Percentiles rank a stretch among this genome's conserved stretches.
Evolutionary conservation across 2,113 vertebrate species (phyloP).

Genomic region (Struthio camelus): DNA sequence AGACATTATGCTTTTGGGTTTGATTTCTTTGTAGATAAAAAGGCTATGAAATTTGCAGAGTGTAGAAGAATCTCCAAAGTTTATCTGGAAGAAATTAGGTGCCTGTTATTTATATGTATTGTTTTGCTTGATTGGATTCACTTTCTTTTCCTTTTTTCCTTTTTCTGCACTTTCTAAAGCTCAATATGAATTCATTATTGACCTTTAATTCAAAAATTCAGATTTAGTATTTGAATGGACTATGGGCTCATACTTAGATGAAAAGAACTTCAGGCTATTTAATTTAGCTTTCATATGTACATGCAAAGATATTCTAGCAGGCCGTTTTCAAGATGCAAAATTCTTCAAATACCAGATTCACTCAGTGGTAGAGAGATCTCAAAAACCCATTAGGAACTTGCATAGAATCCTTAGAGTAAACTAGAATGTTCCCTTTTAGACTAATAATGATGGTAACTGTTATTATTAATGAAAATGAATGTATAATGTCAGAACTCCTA

Average conservation of each 20-base stretch:
- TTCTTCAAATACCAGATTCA: neutral
- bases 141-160: neutral
- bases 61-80: neutral
- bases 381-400: neutral
- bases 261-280: neutral
- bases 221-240: neutral
- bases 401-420: neutral
- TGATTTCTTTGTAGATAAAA: neutral
- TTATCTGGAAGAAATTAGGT: neutral
- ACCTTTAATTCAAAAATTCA: neutral
- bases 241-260: neutral
- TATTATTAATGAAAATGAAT: neutral
- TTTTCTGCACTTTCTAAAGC: neutral
- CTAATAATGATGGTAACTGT: neutral
- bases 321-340: neutral
- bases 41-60: neutral
- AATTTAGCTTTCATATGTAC: neutral
- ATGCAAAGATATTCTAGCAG: neutral
- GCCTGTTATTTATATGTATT: rapidly evolving
- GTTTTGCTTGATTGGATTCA: neutral
- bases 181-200: neutral
- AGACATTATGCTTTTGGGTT: neutral
- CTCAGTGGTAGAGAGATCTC: neutral
- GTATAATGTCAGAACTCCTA: neutral
- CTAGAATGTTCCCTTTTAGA: neutral